Evolutionary conservation across 1,140 invertebrate species (phyloP), one percentile per base, ranked within the genome.

Genomic region (Lysiphlebus fabarum): DNA sequence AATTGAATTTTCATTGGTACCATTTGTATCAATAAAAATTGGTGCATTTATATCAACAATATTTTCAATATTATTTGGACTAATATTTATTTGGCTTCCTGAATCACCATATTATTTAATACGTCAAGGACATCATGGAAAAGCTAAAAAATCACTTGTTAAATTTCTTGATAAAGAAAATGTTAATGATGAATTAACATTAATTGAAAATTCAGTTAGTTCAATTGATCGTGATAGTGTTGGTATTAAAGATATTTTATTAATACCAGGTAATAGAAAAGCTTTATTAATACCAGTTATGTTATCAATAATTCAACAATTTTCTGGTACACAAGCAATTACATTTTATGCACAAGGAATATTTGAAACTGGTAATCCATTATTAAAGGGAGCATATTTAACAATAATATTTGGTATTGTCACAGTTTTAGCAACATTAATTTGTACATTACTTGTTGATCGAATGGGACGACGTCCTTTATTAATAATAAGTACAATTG

Each of bases 41-140:
- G 71, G 83, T 6, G 81, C 83, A 1, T 73, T 82, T 36, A 77
- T 83, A 44, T 82, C 82, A 37, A 74, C 82, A 40, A 62, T 74
- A 0, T 67, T 83, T 41, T 78, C 85, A 0, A 73, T 84, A 1
- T 62, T 87, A 1, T 84, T 86, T 55, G 71, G 85, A 1, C 57
- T 86, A 3, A 79, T 77, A 4, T 85, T 87, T 66, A 76, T 82
- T 36, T 83, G 82, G 60, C 81, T 90, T 71, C 88, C 89, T 0
- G 90, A 92, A 74, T 88, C 88, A 7, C 90, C 90, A 0, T 85
- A 90, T 61, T 89, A 84, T 65, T 80, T 83, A 45, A 73, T 87
- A 2, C 82, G 82, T 53, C 78, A 79, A 17, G 81, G 83, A 4
- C 67, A 78, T 26, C 72, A 75, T 10, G 75, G 83, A n/a, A 77